Evolutionary conservation across 2,888 invertebrate genomes (phyloP).

Genomic region (Caenorhabditis afra): DNA sequence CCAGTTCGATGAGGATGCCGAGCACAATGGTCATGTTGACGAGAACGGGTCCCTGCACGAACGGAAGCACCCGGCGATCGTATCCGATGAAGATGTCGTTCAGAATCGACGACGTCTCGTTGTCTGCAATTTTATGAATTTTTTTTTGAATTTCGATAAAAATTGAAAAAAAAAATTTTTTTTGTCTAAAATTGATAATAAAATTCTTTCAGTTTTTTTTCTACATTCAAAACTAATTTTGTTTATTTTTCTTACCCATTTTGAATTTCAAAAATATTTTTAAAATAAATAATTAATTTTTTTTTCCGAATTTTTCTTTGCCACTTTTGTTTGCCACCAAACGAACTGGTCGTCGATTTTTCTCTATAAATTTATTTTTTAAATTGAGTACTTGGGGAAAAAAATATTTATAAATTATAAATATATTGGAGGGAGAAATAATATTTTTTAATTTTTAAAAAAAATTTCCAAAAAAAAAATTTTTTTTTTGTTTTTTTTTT

Average conservation of each 20-base stretch:
- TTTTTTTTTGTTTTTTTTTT: too few species aligned
- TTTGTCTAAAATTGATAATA: neutral
- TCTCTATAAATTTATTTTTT: too few species aligned
- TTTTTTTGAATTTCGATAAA: too few species aligned
- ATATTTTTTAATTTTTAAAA: too few species aligned
- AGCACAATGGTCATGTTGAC: constrained; percentile 77
- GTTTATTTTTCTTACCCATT: neutral
- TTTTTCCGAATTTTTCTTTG: too few species aligned
- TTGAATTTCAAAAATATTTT: neutral
- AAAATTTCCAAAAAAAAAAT: too few species aligned
- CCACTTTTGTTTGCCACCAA: too few species aligned
- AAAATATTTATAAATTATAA: too few species aligned
- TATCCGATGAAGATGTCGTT: constrained; percentile 72
- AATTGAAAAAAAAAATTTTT: neutral
- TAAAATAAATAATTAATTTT: too few species aligned
- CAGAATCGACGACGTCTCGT: constrained; percentile 69
- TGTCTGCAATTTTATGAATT: constrained; percentile 52
- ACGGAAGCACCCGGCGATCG: constrained; percentile 75
- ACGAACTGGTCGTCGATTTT: too few species aligned
- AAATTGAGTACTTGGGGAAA: too few species aligned
- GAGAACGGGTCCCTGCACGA: constrained; percentile 73
- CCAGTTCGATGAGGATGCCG: constrained; percentile 76
- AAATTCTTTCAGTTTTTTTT: neutral
- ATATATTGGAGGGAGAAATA: too few species aligned
- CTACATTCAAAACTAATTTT: neutral